These are phyloP conservation scores for Cryptoprocta ferox DNA, from an alignment of 2,797 vertebrate species.

Conservation along the genomic window DNA sequence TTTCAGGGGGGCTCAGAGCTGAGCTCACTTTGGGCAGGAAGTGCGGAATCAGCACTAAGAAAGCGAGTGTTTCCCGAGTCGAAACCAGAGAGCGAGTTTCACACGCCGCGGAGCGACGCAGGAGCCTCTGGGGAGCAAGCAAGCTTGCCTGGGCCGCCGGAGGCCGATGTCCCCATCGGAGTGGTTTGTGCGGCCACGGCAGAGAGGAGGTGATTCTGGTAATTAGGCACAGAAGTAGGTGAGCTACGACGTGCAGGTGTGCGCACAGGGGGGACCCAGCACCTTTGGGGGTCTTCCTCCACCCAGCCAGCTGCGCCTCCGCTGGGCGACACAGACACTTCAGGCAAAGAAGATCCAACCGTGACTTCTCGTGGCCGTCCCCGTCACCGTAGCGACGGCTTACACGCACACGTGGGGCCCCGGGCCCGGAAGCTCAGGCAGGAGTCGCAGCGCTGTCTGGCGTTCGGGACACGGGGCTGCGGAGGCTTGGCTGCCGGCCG, in stretches of 20 bases:
- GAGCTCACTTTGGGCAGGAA: slow-evolving; percentile 42
- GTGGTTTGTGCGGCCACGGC: too few species aligned
- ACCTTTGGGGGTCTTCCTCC: background rate
- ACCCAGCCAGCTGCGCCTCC: too few species aligned
- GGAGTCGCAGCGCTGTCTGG: background rate
- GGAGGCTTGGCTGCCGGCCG: background rate
- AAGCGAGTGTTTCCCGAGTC: background rate
- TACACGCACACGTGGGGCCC: too few species aligned
- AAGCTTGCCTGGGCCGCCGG: background rate
- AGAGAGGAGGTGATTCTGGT: background rate
- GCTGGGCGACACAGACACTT: background rate
- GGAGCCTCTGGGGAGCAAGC: background rate
- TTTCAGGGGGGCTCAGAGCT: background rate
- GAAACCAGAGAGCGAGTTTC: background rate
- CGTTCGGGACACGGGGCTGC: background rate
- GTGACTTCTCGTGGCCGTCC: background rate
- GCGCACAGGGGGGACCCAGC: background rate
- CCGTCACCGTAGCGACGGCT: background rate
- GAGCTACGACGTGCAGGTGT: background rate
- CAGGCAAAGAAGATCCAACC: background rate
- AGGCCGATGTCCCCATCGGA: background rate
- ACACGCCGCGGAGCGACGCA: background rate
- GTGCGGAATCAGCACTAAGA: background rate
- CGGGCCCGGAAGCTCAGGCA: accelerated
- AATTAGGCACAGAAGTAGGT: background rate